Conservation (phyloP, 2,888 invertebrate species). For the Lymantria monacha region DNA sequence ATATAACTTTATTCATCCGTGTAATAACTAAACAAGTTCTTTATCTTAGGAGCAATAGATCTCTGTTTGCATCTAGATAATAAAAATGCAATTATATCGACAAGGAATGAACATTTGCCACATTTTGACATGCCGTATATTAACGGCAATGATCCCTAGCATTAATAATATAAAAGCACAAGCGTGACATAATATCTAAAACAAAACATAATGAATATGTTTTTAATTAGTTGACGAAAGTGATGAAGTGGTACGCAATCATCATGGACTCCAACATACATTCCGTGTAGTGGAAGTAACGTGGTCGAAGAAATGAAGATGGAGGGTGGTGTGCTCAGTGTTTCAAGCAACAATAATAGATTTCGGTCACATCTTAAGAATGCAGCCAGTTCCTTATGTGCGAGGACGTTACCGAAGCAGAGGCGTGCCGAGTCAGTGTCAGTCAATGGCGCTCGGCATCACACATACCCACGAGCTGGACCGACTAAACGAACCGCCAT, state of each 20-base stretch:
- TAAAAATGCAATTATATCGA: neutral
- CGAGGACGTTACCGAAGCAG: constrained; percentile 74
- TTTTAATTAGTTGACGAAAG: constrained; percentile 26
- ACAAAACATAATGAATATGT: constrained; percentile 11
- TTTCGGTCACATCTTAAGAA: constrained; percentile 73
- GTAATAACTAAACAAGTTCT: too few species aligned
- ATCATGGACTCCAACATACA: constrained; percentile 66
- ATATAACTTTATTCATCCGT: too few species aligned
- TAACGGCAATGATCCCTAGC: neutral
- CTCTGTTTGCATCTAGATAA: too few species aligned
- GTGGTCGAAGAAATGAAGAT: constrained; percentile 49
- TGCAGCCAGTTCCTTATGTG: constrained; percentile 73
- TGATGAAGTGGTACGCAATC: constrained; percentile 28
- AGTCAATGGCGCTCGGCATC: constrained; percentile 58
- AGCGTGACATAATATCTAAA: neutral
- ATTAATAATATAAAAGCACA: neutral
- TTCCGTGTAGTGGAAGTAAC: constrained; percentile 44
- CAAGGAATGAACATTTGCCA: neutral
- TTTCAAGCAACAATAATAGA: constrained; percentile 69
- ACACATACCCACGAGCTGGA: constrained; percentile 69
- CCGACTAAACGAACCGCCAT: constrained; percentile 64
- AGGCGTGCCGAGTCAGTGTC: constrained; percentile 58
- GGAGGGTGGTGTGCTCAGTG: constrained; percentile 79
- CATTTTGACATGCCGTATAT: neutral
- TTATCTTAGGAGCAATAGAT: too few species aligned